phyloP scores from a whole-genome alignment of 2,888 invertebrate genomes.

The Tillus elongatus region DNA sequence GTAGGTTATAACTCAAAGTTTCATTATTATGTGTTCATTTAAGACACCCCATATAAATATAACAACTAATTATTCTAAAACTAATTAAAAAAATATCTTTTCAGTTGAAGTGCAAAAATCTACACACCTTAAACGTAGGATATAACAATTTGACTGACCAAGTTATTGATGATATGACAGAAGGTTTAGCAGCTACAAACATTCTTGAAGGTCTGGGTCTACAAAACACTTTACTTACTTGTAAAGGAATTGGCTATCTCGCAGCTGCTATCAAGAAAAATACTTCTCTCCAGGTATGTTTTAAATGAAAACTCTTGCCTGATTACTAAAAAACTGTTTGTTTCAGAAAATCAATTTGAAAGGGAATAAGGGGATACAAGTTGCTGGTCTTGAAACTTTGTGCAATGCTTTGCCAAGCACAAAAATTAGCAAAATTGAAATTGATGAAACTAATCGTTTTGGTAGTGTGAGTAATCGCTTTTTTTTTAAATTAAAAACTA shows the following conservation, averaged over 20 bases:
- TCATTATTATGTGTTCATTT: no score
- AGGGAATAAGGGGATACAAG: slow-evolving; percentile 37
- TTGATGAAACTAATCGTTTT: slow-evolving; percentile 34
- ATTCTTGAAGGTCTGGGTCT: slow-evolving; percentile 36
- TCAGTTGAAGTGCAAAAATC: slow-evolving; percentile 31
- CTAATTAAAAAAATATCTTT: no score
- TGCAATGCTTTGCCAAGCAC: slow-evolving; percentile 35
- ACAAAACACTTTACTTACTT: slow-evolving; percentile 36
- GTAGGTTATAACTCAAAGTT: no score
- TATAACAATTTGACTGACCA: slow-evolving; percentile 36
- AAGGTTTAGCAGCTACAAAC: slow-evolving; percentile 26
- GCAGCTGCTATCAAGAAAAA: slow-evolving; percentile 33
- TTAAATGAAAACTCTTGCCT: no score
- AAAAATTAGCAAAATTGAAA: slow-evolving; percentile 34
- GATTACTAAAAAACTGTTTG: no score
- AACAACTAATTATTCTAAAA: no score
- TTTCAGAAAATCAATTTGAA: slow-evolving; percentile 36
- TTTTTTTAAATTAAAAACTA: no score
- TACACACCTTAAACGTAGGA: slow-evolving; percentile 36
- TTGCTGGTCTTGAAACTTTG: slow-evolving; percentile 31
- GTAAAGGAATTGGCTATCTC: slow-evolving; percentile 31
- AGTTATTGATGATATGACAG: slow-evolving; percentile 29
- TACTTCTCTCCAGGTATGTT: slow-evolving; percentile 30
- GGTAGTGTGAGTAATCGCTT: slow-evolving; percentile 31
- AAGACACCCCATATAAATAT: no score